Percentiles rank a stretch among this genome's conserved stretches.
Evolutionary conservation across 2,797 vertebrate species (phyloP).

Genomic region (Myotis pilosus): DNA sequence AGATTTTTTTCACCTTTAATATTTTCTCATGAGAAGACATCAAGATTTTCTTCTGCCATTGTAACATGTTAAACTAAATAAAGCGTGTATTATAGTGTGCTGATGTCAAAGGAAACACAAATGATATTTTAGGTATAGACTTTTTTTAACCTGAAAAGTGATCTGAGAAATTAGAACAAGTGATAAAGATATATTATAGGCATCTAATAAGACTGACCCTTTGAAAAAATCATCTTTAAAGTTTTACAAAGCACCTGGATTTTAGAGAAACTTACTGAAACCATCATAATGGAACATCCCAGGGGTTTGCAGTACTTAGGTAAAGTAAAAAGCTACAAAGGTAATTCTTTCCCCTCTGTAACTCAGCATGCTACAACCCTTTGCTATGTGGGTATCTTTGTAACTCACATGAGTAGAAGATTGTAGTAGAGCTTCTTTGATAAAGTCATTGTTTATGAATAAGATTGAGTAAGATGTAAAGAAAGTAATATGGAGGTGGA

Average conservation of each 20-base stretch:
- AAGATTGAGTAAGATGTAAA: conserved; percentile 68
- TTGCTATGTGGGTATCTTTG: conserved; percentile 60
- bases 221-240: conserved; percentile 69
- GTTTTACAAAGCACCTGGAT: conserved; percentile 73
- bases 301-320: conserved; percentile 69
- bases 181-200: not conserved
- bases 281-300: conserved; percentile 69
- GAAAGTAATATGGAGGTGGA: conserved; percentile 57
- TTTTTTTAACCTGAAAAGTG: not conserved
- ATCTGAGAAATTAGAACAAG: conserved; percentile 55
- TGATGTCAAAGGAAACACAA: not conserved
- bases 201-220: conserved; percentile 31
- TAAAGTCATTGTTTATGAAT: conserved; percentile 71
- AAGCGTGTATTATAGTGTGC: not conserved
- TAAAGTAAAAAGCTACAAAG: conserved; percentile 72
- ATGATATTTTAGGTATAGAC: not conserved
- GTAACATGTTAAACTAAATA: not conserved
- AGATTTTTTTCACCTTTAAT: conserved; percentile 31
- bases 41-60: not conserved
- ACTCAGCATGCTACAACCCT: conserved; percentile 62
- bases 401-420: conserved; percentile 62
- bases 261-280: conserved; percentile 76
- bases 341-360: conserved; percentile 67
- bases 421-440: not conserved
- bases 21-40: not conserved